Base-by-base conservation (phyloP, 2,888 invertebrate species). In the Scrobipalpa costella region DNA sequence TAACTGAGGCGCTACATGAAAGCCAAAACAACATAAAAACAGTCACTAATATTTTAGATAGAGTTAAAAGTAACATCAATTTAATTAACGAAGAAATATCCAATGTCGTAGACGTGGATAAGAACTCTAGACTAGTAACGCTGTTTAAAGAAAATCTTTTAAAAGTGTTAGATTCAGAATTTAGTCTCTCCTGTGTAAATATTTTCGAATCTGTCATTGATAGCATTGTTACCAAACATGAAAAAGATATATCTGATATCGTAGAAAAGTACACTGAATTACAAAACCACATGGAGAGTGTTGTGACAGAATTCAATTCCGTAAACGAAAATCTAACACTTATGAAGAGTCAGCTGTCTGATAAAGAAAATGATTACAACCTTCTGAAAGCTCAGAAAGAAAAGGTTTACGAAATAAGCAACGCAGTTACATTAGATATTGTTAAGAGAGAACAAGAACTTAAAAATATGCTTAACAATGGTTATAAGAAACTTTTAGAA, bases 371-470 rank as follows among this genome's bases (percentile, higher is more conserved):
- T 44, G 86, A 90, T 67, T 85, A 74, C 33, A 77, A 76, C 66
- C 71, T 84, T 17, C 71, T 91, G 2, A 76, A 79, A 66, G 69
- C 68, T 17, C 80, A 88, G 70, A 90, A 87, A 65, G 83, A 84
- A 49, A 84, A 67, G 68, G 74, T 86, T 8, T 74, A 81, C 13
- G 86, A 90, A 76, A 87, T 91, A 63, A 84, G 74, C 69, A 82
- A 78, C 47, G 84, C 85, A 19, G 85, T 90, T 0, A 89, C 88
- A 7, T 67, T 86, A 61, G 86, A 90, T 63, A 79, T 90, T 17
- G 72, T 88, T 5, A 74, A 74, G 62, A 87, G 77, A 71, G 88
- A 90, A 66, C 66, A 83, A 66, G 79, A 81, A 52, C 68, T 86
- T 21, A 71, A 68, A n/a, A 74, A 78, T 52, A 72, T 73, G n/a